These are phyloP conservation scores for Orycteropus afer DNA, from an alignment of 2,113 vertebrate species.

Conservation along the genomic window DNA sequence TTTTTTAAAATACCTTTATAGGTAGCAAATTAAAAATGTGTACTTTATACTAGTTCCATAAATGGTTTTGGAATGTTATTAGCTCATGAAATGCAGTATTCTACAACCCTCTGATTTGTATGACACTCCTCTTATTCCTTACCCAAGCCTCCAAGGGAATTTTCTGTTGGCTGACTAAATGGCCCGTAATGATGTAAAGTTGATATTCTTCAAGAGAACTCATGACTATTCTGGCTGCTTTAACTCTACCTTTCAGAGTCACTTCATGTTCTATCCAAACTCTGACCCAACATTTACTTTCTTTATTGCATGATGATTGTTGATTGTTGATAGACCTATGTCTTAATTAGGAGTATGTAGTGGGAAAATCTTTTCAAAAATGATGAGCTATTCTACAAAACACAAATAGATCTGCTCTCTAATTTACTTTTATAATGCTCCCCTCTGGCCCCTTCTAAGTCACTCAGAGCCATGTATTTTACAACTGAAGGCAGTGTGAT, in stretches of 20 bases:
- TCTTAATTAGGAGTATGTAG: neutral
- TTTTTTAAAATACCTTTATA: neutral
- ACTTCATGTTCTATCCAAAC: neutral
- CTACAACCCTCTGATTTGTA: neutral
- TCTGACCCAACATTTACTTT: neutral
- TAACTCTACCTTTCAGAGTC: neutral
- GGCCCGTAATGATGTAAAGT: neutral
- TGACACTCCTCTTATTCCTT: neutral
- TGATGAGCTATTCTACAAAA: neutral
- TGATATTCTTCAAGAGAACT: neutral
- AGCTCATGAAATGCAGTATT: neutral
- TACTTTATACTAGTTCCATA: neutral
- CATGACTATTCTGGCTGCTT: neutral
- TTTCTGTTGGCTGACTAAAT: neutral
- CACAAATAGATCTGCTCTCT: neutral
- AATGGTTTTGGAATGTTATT: neutral
- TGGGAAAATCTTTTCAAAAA: neutral
- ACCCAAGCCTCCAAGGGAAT: neutral
- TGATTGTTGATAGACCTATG: neutral
- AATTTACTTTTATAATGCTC: neutral
- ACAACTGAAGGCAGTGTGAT: neutral
- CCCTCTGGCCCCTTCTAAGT: neutral
- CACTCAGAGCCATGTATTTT: neutral
- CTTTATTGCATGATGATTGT: neutral
- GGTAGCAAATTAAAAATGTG: neutral